These are phyloP conservation scores for Nycticebus coucang DNA, from an alignment of 2,113 vertebrate genomes.

Conservation along the genomic window DNA sequence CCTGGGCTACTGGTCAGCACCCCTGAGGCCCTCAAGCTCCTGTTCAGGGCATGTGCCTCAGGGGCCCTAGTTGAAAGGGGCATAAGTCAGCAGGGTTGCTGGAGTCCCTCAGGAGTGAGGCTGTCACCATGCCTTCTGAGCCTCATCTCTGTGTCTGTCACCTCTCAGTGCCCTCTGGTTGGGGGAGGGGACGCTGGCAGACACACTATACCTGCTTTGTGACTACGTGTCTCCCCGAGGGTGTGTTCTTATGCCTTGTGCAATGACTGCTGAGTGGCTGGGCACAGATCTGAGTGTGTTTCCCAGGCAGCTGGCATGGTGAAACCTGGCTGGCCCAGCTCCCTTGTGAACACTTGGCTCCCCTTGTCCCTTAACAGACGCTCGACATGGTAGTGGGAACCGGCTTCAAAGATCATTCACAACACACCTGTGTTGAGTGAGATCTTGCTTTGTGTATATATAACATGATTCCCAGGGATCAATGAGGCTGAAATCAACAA, in stretches of 20 bases:
- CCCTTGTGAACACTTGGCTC: constrained; percentile 40
- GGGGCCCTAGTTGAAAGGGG: neutral
- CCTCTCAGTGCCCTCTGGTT: constrained; percentile 51
- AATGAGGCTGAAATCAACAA: constrained; percentile 10
- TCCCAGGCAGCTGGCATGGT: constrained; percentile 66
- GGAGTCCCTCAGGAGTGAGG: neutral
- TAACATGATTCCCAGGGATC: neutral
- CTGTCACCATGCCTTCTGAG: neutral
- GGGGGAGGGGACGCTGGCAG: constrained; percentile 22
- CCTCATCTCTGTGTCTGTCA: constrained; percentile 52
- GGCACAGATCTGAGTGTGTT: constrained; percentile 45
- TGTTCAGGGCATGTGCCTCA: neutral
- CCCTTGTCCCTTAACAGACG: neutral
- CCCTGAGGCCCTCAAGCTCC: neutral
- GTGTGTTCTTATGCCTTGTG: constrained; percentile 63
- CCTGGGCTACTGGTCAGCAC: neutral
- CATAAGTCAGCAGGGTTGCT: neutral
- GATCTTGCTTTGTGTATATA: constrained; percentile 9
- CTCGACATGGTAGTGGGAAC: constrained; percentile 47
- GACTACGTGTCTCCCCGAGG: constrained; percentile 52
- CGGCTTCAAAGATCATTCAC: constrained; percentile 18
- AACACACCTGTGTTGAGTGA: constrained; percentile 46
- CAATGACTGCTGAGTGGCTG: constrained; percentile 53
- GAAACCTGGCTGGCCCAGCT: constrained; percentile 68
- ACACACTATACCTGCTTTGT: constrained; percentile 71